These are phyloP conservation scores for Pica pica DNA, from an alignment of 2,113 vertebrate genomes.

Conservation along the genomic window DNA sequence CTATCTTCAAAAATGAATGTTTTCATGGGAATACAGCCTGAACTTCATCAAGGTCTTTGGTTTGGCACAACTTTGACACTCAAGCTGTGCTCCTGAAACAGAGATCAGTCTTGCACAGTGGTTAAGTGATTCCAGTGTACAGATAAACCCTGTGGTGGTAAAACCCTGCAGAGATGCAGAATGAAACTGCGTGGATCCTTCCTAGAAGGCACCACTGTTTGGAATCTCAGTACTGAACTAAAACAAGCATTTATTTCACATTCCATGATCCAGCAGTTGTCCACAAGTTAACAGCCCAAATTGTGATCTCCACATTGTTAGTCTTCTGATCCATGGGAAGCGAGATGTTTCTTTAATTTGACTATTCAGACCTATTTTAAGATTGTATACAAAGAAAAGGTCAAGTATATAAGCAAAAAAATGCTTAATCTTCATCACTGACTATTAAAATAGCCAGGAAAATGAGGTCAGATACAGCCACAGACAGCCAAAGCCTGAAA, in stretches of 20 bases:
- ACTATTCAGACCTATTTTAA: not conserved
- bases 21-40: not conserved
- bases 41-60: not conserved
- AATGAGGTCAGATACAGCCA: not conserved
- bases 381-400: not conserved
- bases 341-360: not conserved
- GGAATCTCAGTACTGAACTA: not conserved
- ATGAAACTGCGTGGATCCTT: accelerated
- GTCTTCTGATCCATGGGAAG: not conserved
- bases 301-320: not conserved
- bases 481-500: not conserved
- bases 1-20: not conserved
- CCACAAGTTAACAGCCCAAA: not conserved
- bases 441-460: not conserved
- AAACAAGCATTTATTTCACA: not conserved
- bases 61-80: not conserved
- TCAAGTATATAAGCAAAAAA: not conserved
- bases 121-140: not conserved
- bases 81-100: not conserved
- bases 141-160: not conserved
- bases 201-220: not conserved
- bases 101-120: not conserved
- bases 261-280: not conserved
- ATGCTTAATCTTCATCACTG: not conserved
- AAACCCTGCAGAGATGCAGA: not conserved